Base-by-base conservation (phyloP, 2,113 vertebrate genomes). In the Ptilorrhoa leucosticta region DNA sequence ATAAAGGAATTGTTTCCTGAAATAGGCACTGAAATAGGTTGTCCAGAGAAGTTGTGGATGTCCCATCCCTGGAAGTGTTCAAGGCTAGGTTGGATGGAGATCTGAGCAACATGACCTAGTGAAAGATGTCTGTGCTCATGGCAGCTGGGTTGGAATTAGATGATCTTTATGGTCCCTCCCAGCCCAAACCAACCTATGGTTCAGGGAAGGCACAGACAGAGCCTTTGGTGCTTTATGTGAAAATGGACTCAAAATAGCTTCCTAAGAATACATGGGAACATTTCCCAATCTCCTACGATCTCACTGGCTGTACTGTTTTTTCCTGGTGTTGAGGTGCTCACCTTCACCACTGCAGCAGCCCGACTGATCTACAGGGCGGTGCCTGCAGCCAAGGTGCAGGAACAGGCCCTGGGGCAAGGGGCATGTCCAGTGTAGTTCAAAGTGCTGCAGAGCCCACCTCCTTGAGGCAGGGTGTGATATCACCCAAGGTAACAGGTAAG, bases 241-340 rank as follows among this genome's bases (percentile, higher is more conserved):
- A 73, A 77, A 21, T 21, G 6, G 10, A 66, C 81, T 87, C 17
- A 77, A 91, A 81, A 58, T 7, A 81, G 7, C 22, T 83, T 65
- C n/a, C 24, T 26, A n/a, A 31, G 42, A 68, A n/a, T 23, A 20
- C 5, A n/a, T 11, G 20, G 17, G 28, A 64, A 53, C 13, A 63
- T 81, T 66, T 84, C 23, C 65, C 26, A 27, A 0, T 42, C 30
- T 57, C 24, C 28, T 19, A 10, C 0, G 0, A 26, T 24, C 17
- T 53, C 23, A n/a, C 0, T n/a, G 50, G 21, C 18, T 3, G 0
- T 11, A 17, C 13, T 2, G 1, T 0, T 17, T 83, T 54, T 40
- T 26, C 31, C 47, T 71, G 47, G 7, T 58, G 42, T 16, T 78
- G 33, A 79, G 47, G 7, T 22, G 40, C 26, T 88, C 51, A 13